Base-by-base conservation (phyloP, 2,113 vertebrate genomes). In the Panurus biarmicus region DNA sequence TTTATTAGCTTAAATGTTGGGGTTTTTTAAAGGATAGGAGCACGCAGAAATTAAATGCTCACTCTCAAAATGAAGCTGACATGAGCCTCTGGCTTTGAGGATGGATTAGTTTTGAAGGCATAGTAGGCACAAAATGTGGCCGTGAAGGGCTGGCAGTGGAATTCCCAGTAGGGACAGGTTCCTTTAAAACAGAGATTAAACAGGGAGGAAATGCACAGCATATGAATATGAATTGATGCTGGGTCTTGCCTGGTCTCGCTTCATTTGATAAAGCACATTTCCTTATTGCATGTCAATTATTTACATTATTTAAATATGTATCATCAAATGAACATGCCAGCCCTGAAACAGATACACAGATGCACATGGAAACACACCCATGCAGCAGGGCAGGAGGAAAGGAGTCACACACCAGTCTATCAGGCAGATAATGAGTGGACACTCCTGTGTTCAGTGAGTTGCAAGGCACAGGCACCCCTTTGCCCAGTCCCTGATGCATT, bases 171-270 rank as follows among this genome's bases (percentile, higher is more conserved):
- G 96, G 61, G 82, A 77, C 78, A 94, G 60, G 91, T 95, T 96
- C 93, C 85, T 95, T 95, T 96, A 96, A 95, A 97, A 95, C 90
- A 95, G 82, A 91, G 94, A 95, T 95, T 97, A 95, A 95, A 95
- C 87, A 94, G 90, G 94, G 92, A 95, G 72, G 65, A 95, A 91
- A 94, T 61, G 85, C 95, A 96, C 91, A 95, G 69, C 0, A 0
- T 93, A 95, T 92, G 93, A 97, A 96, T 95, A 95, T 88, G 87
- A 97, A 95, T 96, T 92, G 87, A 80, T 90, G 72, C 72, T 66
- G 82, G 90, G 91, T 82, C 82, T 83, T 60, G 79, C 94, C 64
- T 78, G 75, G 92, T 93, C 96, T 95, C 72, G 0, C 85, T 96
- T 93, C 93, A 81, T 96, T 95, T 95, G 92, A 88, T 94, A 92